These are phyloP conservation scores for Lysiphlebus fabarum DNA, from an alignment of 1,140 invertebrate species.

Conservation along the genomic window DNA sequence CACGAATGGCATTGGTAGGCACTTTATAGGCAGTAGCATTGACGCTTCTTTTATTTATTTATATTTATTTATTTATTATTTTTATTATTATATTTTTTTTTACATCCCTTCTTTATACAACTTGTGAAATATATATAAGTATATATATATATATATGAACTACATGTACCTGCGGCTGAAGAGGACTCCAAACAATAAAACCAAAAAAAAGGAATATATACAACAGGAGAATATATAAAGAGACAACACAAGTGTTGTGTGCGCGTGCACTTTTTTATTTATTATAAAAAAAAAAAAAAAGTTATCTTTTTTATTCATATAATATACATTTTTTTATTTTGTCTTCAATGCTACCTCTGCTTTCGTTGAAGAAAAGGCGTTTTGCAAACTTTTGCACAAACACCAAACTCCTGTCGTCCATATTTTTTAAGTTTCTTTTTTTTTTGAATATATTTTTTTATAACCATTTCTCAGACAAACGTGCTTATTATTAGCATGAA, in stretches of 20 bases:
- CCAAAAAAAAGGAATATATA: not conserved
- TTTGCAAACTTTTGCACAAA: constrained; percentile 11
- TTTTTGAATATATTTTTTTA: too few relatives aligned
- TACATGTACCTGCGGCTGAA: not conserved
- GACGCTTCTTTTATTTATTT: not conserved
- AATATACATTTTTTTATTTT: constrained; percentile 22
- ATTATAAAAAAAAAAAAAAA: too few relatives aligned
- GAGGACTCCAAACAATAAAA: constrained; percentile 8
- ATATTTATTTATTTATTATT: too few relatives aligned
- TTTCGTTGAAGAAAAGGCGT: constrained; percentile 17
- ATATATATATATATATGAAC: too few relatives aligned
- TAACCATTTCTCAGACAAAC: constrained; percentile 31
- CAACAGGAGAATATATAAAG: too few relatives aligned
- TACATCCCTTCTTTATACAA: too few relatives aligned
- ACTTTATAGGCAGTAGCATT: constrained; percentile 17
- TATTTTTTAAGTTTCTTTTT: too few relatives aligned
- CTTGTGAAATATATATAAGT: constrained; percentile 1
- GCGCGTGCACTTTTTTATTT: too few relatives aligned
- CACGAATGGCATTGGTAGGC: constrained; percentile 10
- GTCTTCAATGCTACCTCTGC: constrained; percentile 24
- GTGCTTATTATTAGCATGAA: constrained; percentile 45
- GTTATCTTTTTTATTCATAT: too few relatives aligned
- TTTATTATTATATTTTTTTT: too few relatives aligned
- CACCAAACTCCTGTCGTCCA: constrained; percentile 4
- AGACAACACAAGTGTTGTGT: too few relatives aligned